A percentile compares a stretch with the other conserved stretches of the same genome.
Conservation (phyloP, 2,113 vertebrate genomes). For the Vulpes lagopus region DNA sequence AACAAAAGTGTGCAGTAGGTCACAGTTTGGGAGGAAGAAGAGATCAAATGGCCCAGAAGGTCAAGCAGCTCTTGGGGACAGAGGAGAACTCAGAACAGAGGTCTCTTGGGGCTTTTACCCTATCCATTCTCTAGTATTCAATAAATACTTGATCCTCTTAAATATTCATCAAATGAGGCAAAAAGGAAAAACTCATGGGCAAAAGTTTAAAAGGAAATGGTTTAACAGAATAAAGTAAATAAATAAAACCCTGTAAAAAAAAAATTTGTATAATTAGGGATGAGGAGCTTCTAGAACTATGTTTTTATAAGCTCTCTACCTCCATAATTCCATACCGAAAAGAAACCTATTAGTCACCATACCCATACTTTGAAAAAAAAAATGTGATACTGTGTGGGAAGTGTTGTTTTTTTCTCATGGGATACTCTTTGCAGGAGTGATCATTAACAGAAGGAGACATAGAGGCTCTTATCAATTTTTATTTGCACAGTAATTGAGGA, state of each 20-base stretch:
- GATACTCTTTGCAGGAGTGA: conserved; percentile 5
- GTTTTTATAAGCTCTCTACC: not conserved
- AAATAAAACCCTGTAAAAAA: conserved; percentile 13
- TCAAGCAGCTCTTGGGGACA: not conserved
- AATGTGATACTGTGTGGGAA: conserved; percentile 5
- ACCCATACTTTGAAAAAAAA: conserved; percentile 38
- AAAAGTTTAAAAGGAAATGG: conserved; percentile 25
- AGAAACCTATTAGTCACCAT: conserved; percentile 42
- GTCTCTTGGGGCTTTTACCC: not conserved
- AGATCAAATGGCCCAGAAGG: not conserved
- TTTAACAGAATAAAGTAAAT: not conserved
- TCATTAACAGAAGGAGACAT: not conserved
- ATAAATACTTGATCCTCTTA: conserved; percentile 16
- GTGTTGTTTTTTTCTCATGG: not conserved
- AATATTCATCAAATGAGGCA: not conserved
- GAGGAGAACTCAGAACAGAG: not conserved
- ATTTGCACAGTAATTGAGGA: not conserved
- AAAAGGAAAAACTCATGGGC: not conserved
- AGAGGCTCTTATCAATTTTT: not conserved
- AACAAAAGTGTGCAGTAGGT: not conserved
- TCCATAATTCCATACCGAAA: conserved; percentile 28
- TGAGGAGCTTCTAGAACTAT: not conserved
- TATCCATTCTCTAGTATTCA: not conserved
- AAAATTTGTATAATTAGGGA: conserved; percentile 27
- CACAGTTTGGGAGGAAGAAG: not conserved